phyloP scores from a whole-genome alignment of 2,113 vertebrate species.

The Oncorhynchus nerka region DNA sequence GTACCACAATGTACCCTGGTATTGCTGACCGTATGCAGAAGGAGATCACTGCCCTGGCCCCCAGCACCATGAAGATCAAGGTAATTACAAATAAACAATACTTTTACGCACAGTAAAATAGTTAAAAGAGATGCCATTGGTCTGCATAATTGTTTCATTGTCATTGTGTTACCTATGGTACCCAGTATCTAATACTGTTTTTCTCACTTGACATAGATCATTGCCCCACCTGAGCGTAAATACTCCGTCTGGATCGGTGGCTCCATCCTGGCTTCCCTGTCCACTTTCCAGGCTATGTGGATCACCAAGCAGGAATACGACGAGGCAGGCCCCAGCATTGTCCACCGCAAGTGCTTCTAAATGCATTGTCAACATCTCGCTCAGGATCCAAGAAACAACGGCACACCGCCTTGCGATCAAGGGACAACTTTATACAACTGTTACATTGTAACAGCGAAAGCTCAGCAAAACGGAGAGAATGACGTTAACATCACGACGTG shows the following conservation, averaged over 20 bases:
- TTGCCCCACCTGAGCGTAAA: constrained; percentile 93
- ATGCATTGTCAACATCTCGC: constrained; percentile 55
- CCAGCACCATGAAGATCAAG: constrained; percentile 99
- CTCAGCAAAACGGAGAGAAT: constrained; percentile 46
- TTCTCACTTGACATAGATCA: constrained; percentile 78
- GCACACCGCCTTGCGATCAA: constrained; percentile 53
- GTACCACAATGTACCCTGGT: constrained; percentile 98
- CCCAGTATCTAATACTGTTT: background rate
- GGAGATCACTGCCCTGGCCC: constrained; percentile 94
- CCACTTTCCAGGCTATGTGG: constrained; percentile 99
- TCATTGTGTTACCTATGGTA: background rate
- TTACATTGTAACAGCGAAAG: constrained; percentile 52
- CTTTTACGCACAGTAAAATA: background rate
- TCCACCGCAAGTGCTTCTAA: constrained; percentile 98
- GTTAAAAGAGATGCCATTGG: background rate
- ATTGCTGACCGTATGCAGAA: constrained; percentile 98
- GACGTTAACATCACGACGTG: constrained; percentile 22
- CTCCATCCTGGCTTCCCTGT: constrained; percentile 96
- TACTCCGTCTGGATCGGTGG: constrained; percentile 98
- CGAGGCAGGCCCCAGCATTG: constrained; percentile 92
- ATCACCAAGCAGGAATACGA: constrained; percentile 97
- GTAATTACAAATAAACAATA: constrained; percentile 57
- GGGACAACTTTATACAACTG: constrained; percentile 57
- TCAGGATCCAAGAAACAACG: constrained; percentile 61
- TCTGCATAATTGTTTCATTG: background rate